Evolutionary conservation across 2,797 vertebrate genomes (phyloP).

Genomic region (Phaenicophaeus curvirostris): DNA sequence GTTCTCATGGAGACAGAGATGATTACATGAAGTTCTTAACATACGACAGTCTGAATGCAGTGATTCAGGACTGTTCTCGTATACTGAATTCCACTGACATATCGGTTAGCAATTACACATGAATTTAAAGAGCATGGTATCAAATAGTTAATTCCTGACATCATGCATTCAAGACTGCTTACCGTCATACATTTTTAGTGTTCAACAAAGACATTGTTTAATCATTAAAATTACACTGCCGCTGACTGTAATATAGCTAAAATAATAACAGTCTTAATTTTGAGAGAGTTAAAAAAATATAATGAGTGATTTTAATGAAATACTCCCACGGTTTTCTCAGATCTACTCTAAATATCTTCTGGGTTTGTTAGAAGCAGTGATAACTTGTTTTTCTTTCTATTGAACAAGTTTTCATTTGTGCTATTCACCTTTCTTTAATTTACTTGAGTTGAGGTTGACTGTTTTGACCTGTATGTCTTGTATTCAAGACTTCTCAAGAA

Average conservation of each 20-base stretch:
- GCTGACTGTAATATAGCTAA: not conserved
- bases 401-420: constrained; percentile 63
- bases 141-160: not conserved
- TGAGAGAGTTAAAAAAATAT: constrained; percentile 14
- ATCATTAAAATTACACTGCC: constrained; percentile 40
- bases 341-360: constrained; percentile 62
- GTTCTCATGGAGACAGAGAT: not conserved
- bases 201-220: constrained; percentile 41
- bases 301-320: constrained; percentile 64
- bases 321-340: constrained; percentile 44
- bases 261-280: constrained; percentile 51
- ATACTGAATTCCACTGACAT: not conserved
- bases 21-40: not conserved
- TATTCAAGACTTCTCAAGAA: not conserved
- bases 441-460: not conserved
- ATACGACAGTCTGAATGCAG: not conserved
- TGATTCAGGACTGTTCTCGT: not conserved
- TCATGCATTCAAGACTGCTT: not conserved
- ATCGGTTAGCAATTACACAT: not conserved
- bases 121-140: not conserved
- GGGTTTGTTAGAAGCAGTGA: constrained; percentile 22
- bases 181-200: not conserved
- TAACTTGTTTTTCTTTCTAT: constrained; percentile 46
- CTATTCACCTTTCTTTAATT: constrained; percentile 23
- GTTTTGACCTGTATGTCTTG: not conserved